A percentile compares a stretch with the other conserved stretches of the same genome.
phyloP scores from a whole-genome alignment of 2,888 invertebrate species.

The Aplocera efformata region DNA sequence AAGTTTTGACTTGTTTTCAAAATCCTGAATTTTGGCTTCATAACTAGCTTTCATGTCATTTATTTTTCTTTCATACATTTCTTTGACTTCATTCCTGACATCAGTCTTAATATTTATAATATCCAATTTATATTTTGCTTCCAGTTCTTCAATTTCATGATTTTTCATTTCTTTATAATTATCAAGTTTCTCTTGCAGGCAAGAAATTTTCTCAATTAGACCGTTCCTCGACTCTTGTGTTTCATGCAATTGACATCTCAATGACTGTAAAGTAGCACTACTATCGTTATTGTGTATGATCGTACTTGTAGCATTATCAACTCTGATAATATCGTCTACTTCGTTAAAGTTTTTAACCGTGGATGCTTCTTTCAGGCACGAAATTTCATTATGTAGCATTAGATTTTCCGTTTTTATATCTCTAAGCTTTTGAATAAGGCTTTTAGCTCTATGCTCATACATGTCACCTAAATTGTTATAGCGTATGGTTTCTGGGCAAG shows the following conservation, averaged over 20 bases:
- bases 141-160: conserved; percentile 55
- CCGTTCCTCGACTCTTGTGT: conserved; percentile 47
- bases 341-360: conserved; percentile 30
- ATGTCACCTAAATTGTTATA: conserved; percentile 29
- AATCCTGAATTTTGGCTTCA: conserved; percentile 42
- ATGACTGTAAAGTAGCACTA: conserved; percentile 39
- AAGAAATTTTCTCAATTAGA: conserved; percentile 46
- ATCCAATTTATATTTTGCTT: conserved; percentile 53
- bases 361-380: conserved; percentile 45
- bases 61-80: conserved; percentile 48
- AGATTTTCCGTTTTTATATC: conserved; percentile 65
- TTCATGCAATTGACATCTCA: conserved; percentile 53
- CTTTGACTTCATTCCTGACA: conserved; percentile 46
- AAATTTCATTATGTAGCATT: conserved; percentile 51
- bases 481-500: conserved; percentile 33
- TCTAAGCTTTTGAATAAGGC: conserved; percentile 57
- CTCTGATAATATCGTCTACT: conserved; percentile 33
- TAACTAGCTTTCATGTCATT: conserved; percentile 45
- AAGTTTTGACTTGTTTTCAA: conserved; percentile 33
- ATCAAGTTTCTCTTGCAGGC: conserved; percentile 49
- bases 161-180: conserved; percentile 48
- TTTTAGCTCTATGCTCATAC: conserved; percentile 53
- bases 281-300: conserved; percentile 39
- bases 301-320: conserved; percentile 45
- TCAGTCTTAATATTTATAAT: conserved; percentile 44